phyloP scores from a whole-genome alignment of 2,113 vertebrate genomes.

The Xenus cinereus region DNA sequence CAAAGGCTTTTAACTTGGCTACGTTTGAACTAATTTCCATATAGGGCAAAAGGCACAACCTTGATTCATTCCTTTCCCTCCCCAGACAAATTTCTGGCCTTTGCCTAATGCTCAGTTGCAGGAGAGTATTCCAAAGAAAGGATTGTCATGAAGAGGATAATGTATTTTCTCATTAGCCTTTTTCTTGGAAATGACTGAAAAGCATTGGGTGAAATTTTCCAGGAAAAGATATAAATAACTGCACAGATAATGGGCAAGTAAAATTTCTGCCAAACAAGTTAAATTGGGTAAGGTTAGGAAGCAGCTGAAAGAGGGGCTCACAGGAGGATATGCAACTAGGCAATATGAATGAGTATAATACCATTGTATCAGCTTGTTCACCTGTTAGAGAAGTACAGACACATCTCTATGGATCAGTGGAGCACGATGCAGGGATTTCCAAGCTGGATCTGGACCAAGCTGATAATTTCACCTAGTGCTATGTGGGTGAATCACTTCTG shows the following conservation, averaged over 20 bases:
- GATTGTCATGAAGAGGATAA: neutral
- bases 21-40: neutral
- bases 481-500: fast-evolving
- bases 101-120: neutral
- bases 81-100: neutral
- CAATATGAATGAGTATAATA: neutral
- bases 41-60: neutral
- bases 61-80: neutral
- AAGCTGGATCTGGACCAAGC: neutral
- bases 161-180: constrained; percentile 6
- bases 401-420: neutral
- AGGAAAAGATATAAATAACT: constrained; percentile 26
- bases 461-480: neutral
- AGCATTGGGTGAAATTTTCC: neutral
- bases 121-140: neutral
- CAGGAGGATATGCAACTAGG: neutral
- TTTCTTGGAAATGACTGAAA: constrained; percentile 22
- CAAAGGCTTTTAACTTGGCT: neutral
- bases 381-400: neutral
- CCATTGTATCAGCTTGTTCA: neutral
- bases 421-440: neutral
- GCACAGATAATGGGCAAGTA: neutral
- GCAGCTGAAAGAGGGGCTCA: neutral
- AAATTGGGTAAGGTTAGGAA: neutral
- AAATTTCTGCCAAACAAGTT: constrained; percentile 34